phyloP scores from a whole-genome alignment of 2,888 invertebrate genomes.

The Brassicogethes aeneus region DNA sequence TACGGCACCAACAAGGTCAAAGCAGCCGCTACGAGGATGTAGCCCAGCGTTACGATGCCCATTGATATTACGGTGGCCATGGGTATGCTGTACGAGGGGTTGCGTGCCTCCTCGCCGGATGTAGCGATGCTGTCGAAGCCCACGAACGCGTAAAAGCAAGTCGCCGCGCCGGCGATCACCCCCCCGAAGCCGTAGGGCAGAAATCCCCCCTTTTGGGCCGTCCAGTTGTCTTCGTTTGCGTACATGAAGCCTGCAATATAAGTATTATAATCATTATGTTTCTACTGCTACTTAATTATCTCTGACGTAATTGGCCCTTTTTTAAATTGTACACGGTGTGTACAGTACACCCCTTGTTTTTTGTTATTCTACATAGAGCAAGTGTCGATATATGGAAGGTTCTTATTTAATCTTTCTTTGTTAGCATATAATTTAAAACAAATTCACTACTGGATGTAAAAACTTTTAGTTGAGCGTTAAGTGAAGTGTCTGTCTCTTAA shows the following conservation, averaged over 20 bases:
- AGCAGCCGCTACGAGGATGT: constrained; percentile 74
- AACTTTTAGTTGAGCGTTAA: no score
- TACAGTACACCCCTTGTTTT: neutral
- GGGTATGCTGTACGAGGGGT: constrained; percentile 72
- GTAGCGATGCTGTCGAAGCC: constrained; percentile 90
- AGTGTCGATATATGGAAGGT: no score
- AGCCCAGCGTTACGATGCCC: constrained; percentile 69
- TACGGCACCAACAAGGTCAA: constrained; percentile 76
- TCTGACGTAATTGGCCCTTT: no score
- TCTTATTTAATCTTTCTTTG: no score
- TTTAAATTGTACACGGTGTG: neutral
- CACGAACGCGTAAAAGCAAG: constrained; percentile 87
- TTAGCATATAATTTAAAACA: no score
- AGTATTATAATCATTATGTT: no score
- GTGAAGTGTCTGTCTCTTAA: no score
- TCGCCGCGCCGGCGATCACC: constrained; percentile 73
- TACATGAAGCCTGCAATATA: constrained; percentile 38
- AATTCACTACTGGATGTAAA: no score
- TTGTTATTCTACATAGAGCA: no score
- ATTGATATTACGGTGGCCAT: constrained; percentile 75
- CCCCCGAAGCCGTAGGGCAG: constrained; percentile 70
- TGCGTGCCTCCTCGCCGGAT: constrained; percentile 73
- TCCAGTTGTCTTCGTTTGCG: constrained; percentile 77
- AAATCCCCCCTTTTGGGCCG: constrained; percentile 61
- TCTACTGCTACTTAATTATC: no score